Conservation (phyloP, 2,888 invertebrate genomes). For the Nematopogon swammerdamellus region DNA sequence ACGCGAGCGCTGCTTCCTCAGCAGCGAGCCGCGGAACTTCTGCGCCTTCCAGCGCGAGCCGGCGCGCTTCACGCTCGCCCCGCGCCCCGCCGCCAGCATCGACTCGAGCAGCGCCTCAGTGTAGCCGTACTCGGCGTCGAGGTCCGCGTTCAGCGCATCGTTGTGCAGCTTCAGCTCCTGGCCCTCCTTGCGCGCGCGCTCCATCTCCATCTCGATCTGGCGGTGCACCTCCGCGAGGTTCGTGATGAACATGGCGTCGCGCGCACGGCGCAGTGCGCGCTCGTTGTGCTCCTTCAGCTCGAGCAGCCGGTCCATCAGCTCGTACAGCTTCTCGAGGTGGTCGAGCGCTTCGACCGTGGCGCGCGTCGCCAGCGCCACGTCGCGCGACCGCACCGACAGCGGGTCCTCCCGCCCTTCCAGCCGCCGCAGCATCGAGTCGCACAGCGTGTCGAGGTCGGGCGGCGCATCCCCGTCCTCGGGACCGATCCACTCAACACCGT, state of each 20-base stretch:
- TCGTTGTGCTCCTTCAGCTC: slow-evolving; percentile 70
- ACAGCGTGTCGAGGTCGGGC: slow-evolving; percentile 30
- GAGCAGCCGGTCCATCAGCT: slow-evolving; percentile 72
- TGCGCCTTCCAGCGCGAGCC: slow-evolving; percentile 50
- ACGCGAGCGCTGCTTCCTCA: slow-evolving; percentile 62
- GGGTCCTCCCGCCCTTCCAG: slow-evolving; percentile 38
- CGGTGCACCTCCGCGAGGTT: slow-evolving; percentile 60
- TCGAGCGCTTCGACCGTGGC: slow-evolving; percentile 68
- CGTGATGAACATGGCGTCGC: slow-evolving; percentile 70
- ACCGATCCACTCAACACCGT: slow-evolving; percentile 25
- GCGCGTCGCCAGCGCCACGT: slow-evolving; percentile 53
- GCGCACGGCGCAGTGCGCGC: slow-evolving; percentile 62
- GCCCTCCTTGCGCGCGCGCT: slow-evolving; percentile 29
- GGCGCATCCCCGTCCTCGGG: slow-evolving; percentile 22
- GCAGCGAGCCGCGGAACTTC: slow-evolving; percentile 45
- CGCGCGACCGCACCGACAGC: slow-evolving; percentile 49
- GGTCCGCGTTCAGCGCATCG: slow-evolving; percentile 52
- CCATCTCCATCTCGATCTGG: slow-evolving; percentile 41
- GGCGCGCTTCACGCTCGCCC: slow-evolving; percentile 46
- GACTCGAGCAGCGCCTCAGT: slow-evolving; percentile 62
- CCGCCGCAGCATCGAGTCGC: slow-evolving; percentile 38
- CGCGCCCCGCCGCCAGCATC: slow-evolving; percentile 53
- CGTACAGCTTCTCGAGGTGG: slow-evolving; percentile 75
- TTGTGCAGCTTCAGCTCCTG: slow-evolving; percentile 38
- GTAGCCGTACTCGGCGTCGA: slow-evolving; percentile 61